Conservation (phyloP, 2,888 invertebrate species). For the Thalpophila matura region DNA sequence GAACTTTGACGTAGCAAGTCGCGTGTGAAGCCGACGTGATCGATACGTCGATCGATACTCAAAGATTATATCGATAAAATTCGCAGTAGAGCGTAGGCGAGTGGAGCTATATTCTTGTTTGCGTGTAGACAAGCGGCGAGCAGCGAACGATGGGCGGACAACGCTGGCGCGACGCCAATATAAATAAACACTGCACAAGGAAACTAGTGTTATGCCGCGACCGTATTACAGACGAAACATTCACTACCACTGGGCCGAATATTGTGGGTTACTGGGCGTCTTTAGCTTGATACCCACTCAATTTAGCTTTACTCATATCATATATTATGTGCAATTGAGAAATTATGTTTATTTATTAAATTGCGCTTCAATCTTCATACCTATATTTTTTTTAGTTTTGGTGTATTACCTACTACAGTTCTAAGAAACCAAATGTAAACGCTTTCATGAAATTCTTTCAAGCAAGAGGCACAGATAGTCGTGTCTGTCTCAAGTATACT, state of each 20-base stretch:
- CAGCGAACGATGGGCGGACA: slow-evolving; percentile 84
- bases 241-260: slow-evolving; percentile 89
- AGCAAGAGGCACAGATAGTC: not conserved
- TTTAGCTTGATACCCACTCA: slow-evolving; percentile 60
- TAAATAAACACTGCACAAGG: slow-evolving; percentile 91
- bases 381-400: not conserved
- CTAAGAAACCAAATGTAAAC: not conserved
- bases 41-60: slow-evolving; percentile 80
- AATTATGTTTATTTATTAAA: slow-evolving; percentile 16
- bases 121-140: slow-evolving; percentile 80
- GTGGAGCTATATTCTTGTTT: slow-evolving; percentile 80
- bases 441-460: not conserved
- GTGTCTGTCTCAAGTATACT: too few species aligned
- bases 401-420: not conserved
- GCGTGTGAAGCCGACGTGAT: slow-evolving; percentile 74
- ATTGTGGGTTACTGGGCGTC: slow-evolving; percentile 90
- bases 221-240: slow-evolving; percentile 90
- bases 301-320: slow-evolving; percentile 53
- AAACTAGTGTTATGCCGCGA: slow-evolving; percentile 91
- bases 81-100: slow-evolving; percentile 80
- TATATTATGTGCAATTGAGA: slow-evolving; percentile 23
- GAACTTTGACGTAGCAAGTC: slow-evolving; percentile 80
- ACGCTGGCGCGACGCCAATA: slow-evolving; percentile 86
- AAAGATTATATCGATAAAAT: slow-evolving; percentile 79
- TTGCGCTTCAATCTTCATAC: not conserved